phyloP scores from a whole-genome alignment of 2,888 invertebrate species.

The Meteorus cinctellus region DNA sequence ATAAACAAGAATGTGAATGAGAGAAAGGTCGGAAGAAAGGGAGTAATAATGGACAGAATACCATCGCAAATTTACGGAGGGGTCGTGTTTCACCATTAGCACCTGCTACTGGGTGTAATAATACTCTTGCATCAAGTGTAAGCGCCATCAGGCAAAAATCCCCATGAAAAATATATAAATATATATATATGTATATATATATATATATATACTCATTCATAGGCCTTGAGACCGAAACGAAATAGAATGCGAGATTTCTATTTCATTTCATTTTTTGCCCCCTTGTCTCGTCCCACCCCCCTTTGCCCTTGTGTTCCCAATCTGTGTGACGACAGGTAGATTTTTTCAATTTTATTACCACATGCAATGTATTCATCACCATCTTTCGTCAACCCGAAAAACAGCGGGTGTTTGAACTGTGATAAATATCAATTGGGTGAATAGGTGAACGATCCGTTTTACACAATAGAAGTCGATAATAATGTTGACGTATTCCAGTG shows the following conservation, averaged over 20 bases:
- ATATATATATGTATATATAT: neutral
- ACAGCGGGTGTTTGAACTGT: conserved; percentile 37
- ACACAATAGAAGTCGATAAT: conserved; percentile 1
- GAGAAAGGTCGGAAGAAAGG: conserved; percentile 19
- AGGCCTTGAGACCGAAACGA: conserved; percentile 51
- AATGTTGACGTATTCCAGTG: neutral
- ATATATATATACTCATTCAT: neutral
- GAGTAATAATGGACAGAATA: conserved; percentile 43
- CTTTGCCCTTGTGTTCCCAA: conserved; percentile 7
- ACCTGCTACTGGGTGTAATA: conserved; percentile 28
- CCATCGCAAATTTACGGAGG: conserved; percentile 4
- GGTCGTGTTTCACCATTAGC: conserved; percentile 15
- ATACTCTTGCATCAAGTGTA: neutral
- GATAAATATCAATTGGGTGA: neutral
- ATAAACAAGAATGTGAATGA: neutral
- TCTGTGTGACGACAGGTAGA: conserved; percentile 56
- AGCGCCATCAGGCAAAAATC: conserved; percentile 25
- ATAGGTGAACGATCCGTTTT: conserved; percentile 16
- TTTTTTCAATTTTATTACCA: conserved; percentile 59
- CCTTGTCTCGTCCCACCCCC: conserved; percentile 11
- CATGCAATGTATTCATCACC: conserved; percentile 30
- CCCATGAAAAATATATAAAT: conserved; percentile 5
- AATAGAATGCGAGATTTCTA: neutral
- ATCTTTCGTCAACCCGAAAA: conserved; percentile 12
- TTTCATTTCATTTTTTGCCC: neutral